Conservation (phyloP, 1,140 invertebrate species). For the Anoplophora glabripennis region DNA sequence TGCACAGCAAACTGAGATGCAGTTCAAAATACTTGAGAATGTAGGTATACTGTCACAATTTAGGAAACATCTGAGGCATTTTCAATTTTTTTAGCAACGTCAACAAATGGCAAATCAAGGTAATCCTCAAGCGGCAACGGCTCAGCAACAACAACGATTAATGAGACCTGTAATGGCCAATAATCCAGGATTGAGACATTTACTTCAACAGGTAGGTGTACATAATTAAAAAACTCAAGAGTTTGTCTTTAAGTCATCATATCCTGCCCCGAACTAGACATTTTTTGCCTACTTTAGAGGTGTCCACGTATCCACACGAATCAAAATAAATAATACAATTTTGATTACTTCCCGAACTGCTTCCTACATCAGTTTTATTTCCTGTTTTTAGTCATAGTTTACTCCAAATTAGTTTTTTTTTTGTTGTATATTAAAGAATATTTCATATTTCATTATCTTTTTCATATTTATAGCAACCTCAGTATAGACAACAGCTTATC, state of each 20-base stretch:
- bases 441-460: background rate
- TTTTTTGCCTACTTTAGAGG: too few species aligned
- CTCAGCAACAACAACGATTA: constrained; percentile 54
- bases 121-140: constrained; percentile 31
- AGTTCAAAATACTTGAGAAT: constrained; percentile 67
- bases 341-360: background rate
- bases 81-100: constrained; percentile 34
- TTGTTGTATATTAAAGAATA: too few species aligned
- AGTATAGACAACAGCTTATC: constrained; percentile 47
- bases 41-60: constrained; percentile 49
- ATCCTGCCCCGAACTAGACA: too few species aligned
- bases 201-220: constrained; percentile 63
- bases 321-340: too few species aligned
- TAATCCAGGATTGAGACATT: constrained; percentile 66
- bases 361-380: background rate
- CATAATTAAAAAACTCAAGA: constrained; percentile 1
- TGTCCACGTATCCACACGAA: too few species aligned
- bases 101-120: constrained; percentile 41
- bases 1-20: constrained; percentile 74
- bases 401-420: constrained; percentile 24
- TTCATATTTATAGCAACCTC: constrained; percentile 41
- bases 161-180: constrained; percentile 62
- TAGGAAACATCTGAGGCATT: too few species aligned
- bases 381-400: too few species aligned
- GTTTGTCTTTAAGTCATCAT: constrained; percentile 3